phyloP scores from a whole-genome alignment of 1,140 invertebrate genomes.

The Campodea augens region DNA sequence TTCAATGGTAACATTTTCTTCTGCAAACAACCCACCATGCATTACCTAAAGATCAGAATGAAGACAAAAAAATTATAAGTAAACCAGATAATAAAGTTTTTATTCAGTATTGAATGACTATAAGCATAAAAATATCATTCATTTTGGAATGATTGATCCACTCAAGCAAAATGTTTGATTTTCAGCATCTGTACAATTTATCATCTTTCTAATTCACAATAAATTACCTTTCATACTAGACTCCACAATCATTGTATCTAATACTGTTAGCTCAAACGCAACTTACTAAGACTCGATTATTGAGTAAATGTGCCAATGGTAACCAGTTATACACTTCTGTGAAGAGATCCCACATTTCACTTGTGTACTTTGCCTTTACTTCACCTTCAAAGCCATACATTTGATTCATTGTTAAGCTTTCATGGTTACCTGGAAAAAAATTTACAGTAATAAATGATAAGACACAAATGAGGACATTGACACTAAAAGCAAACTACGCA shows the following conservation, averaged over 20 bases:
- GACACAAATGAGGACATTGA: slow-evolving; percentile 1
- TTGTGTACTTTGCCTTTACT: slow-evolving; percentile 85
- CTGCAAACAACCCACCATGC: slow-evolving; percentile 85
- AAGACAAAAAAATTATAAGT: not conserved
- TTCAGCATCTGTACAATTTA: no score
- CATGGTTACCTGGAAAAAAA: slow-evolving; percentile 71
- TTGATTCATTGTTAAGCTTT: slow-evolving; percentile 96
- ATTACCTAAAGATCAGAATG: slow-evolving; percentile 39
- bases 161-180: no score
- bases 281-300: slow-evolving; percentile 65
- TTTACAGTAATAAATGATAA: slow-evolving; percentile 3
- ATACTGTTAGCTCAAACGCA: not conserved
- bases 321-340: slow-evolving; percentile 98
- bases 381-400: slow-evolving; percentile 99
- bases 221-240: no score
- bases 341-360: slow-evolving; percentile 89
- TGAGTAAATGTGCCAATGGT: slow-evolving; percentile 88
- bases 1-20: slow-evolving; percentile 74
- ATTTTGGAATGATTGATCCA: no score
- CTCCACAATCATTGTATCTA: not conserved
- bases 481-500: not conserved
- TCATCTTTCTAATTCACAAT: no score
- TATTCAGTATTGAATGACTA: not conserved
- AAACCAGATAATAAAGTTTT: not conserved
- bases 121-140: no score